Evolutionary conservation across 2,113 vertebrate genomes (phyloP), one percentile per base, ranked within the genome.

Genomic region (Corvus cornix): DNA sequence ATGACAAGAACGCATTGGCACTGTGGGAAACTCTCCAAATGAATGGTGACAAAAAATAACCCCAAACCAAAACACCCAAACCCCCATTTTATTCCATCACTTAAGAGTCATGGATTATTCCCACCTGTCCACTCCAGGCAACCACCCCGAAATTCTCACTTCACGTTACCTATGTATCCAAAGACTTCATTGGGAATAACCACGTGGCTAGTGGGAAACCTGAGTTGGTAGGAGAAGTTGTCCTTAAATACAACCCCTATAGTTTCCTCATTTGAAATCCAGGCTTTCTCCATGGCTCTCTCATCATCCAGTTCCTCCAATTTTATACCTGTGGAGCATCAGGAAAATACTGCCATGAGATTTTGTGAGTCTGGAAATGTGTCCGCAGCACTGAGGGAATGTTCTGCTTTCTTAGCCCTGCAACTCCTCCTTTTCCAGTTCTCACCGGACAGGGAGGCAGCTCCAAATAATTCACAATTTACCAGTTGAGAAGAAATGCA

Each of bases 191-290:
- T 98, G 67, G 99, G 98, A 20, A 95, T 79, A 10, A 94, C 58
- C 60, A 98, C 88, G 2, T 95, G 60, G 35, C 4, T 35, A 51
- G 43, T 21, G 1, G 97, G 95, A 95, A 99, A 99, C 69, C 99
- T 98, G 21, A 99, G 98, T 30, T 87, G 96, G 92, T 99, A 99
- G 8, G 98, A 98, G n/a, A 98, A 98, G 59, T 96, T 96, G 93
- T 98, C 98, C 76, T 97, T 88, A 95, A 99, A 99, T 2, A 98
- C 97, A 78, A 99, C 98, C 3, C 98, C 98, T 9, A 98, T 94
- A 2, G 89, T 97, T 17, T 96, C 95, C 0, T 80, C 18, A 17
- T 98, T 62, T 2, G 94, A 96, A 31, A 97, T 90, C 95, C 98
- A 98, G 90, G 98, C 98, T 80, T 98, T 96, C 91, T 98, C 98